Evolutionary conservation across 2,113 vertebrate species (phyloP), one percentile per base, ranked within the genome.

Genomic region (Nettapus auritus): DNA sequence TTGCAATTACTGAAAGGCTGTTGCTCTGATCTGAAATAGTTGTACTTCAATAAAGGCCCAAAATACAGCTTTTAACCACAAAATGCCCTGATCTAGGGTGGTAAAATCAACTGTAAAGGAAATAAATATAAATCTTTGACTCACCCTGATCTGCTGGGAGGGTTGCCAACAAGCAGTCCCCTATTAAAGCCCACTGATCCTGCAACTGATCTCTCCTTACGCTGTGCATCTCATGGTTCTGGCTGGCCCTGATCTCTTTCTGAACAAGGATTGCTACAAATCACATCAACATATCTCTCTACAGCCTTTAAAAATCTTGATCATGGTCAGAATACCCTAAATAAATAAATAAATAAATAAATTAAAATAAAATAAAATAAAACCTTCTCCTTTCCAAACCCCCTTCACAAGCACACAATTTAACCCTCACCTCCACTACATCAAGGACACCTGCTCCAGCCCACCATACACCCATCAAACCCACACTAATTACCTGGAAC

Each of bases 151-250:
- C 18, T 50, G 9, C 59, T 4, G 2, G 63, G 42, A 77, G 53
- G 22, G 13, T 23, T 25, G 21, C 18, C 64, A 62, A 33, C 36
- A 89, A 84, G 33, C 33, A 33, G 60, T 68, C 36, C 62, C 9
- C 0, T 7, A 6, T 25, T 28, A 29, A 67, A 94, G 15, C 31
- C 44, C 36, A 9, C n/a, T 9, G 66, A 85, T 50, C 11, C 56
- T 38, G 11, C 20, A 42, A 25, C 21, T 56, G n/a, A 82, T 50
- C n/a, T 17, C 52, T 50, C 53, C 25, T 3, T 0, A 2, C 3
- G 6, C 38, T 85, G 55, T 55, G n/a, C 23, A 34, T 50, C 28
- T 53, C 56, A 59, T 15, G 13, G 3, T 4, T 13, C 42, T 11
- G 6, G 13, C 84, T 73, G 44, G n/a, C 70, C 89, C 60, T 57